A percentile compares a stretch with the other conserved stretches of the same genome.
Conservation (phyloP, 2,797 vertebrate species). For the Protonibea diacanthus region DNA sequence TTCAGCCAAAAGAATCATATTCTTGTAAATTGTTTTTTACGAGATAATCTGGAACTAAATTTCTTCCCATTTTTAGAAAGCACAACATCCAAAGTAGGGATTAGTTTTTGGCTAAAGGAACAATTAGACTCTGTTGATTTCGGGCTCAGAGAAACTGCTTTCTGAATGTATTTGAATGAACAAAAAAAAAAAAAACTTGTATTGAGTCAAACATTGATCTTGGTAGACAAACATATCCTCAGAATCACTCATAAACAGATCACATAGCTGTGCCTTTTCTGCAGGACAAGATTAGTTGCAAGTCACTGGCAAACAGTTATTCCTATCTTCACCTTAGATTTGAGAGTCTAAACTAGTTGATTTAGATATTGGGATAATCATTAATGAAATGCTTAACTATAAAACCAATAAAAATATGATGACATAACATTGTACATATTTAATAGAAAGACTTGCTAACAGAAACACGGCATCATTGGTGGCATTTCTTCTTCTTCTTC, state of each 20-base stretch:
- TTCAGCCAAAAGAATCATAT: conserved; percentile 25
- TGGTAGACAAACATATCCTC: neutral
- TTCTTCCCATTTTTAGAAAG: neutral
- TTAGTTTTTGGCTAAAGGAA: conserved; percentile 23
- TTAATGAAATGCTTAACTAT: neutral
- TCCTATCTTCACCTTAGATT: neutral
- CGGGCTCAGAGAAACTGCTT: no score
- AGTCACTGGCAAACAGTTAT: neutral
- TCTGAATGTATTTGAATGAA: neutral
- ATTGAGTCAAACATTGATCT: conserved; percentile 1
- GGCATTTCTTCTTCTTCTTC: conserved; percentile 40
- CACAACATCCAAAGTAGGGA: neutral
- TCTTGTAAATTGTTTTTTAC: conserved; percentile 22
- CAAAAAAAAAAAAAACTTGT: neutral
- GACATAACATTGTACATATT: neutral
- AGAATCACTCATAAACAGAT: neutral
- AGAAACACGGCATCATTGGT: conserved; percentile 30
- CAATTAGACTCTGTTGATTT: conserved; percentile 4
- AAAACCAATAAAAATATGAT: neutral
- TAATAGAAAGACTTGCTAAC: neutral
- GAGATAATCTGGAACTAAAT: conserved; percentile 29
- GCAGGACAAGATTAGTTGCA: neutral
- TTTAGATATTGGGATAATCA: neutral
- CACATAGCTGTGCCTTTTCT: neutral
- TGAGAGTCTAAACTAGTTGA: neutral